These are phyloP conservation scores for Halcyon senegalensis DNA, from an alignment of 2,113 vertebrate species.

Conservation along the genomic window DNA sequence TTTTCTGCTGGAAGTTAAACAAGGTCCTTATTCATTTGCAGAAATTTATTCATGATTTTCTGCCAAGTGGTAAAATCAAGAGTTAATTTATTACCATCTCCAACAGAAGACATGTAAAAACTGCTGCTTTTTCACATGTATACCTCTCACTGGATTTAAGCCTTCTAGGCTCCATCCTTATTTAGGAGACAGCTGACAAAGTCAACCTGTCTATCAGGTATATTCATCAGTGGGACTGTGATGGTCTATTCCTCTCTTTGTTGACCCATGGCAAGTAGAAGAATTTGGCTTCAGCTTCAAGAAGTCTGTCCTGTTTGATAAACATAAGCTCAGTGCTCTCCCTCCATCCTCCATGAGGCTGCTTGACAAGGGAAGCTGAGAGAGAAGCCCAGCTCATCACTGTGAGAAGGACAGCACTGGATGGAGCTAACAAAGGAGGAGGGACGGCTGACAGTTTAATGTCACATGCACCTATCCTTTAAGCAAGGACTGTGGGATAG, in stretches of 20 bases:
- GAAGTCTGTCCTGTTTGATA: not conserved
- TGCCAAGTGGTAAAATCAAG: conserved; percentile 29
- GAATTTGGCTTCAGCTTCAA: not conserved
- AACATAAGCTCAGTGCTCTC: not conserved
- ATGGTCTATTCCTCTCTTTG: not conserved
- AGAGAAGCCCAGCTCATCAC: rapidly evolving
- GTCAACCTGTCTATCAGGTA: not conserved
- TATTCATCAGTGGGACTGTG: not conserved
- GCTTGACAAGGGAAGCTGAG: not conserved
- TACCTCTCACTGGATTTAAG: not conserved
- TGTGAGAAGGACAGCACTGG: not conserved
- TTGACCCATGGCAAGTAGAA: not conserved
- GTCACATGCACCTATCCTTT: not conserved
- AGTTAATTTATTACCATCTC: conserved; percentile 45
- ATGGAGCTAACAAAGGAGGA: not conserved
- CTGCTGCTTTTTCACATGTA: not conserved
- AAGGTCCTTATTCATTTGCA: conserved; percentile 33
- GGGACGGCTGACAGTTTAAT: not conserved
- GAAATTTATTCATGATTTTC: not conserved
- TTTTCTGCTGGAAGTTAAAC: conserved; percentile 49
- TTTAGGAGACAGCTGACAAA: not conserved
- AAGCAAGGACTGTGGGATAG: not conserved
- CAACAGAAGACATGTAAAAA: not conserved
- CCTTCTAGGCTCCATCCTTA: not conserved
- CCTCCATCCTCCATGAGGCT: not conserved